phyloP scores from a whole-genome alignment of 2,888 invertebrate genomes.

The Melinaea menophilus region DNA sequence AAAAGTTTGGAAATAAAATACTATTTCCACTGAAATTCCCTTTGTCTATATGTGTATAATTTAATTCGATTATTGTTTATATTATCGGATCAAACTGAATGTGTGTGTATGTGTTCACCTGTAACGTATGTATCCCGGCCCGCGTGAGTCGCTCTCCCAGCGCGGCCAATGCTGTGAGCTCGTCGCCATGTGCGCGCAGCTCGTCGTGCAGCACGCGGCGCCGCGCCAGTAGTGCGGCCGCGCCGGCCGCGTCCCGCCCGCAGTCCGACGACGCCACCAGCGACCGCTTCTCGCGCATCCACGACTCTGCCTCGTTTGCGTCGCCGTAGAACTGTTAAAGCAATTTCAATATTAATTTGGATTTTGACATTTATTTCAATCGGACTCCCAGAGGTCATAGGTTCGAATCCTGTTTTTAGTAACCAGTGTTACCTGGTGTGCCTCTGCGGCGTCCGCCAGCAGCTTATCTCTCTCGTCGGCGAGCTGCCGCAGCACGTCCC shows the following conservation, averaged over 20 bases:
- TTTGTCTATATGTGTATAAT: no score
- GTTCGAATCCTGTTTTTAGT: background rate
- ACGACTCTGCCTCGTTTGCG: slow-evolving; percentile 98
- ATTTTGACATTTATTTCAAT: no score
- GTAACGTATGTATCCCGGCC: slow-evolving; percentile 80
- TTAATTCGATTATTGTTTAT: no score
- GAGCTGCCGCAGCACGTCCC: slow-evolving; percentile 92
- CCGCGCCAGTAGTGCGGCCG: slow-evolving; percentile 90
- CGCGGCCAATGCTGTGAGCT: slow-evolving; percentile 87
- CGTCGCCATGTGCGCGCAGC: slow-evolving; percentile 91
- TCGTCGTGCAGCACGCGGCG: slow-evolving; percentile 93
- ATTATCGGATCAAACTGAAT: no score
- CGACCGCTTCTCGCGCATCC: slow-evolving; percentile 97
- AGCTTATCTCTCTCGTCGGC: slow-evolving; percentile 74
- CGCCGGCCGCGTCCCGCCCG: slow-evolving; percentile 94
- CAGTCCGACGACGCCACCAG: slow-evolving; percentile 93
- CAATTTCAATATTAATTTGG: no score
- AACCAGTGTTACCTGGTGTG: slow-evolving; percentile 84
- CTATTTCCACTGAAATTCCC: no score
- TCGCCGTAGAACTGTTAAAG: slow-evolving; percentile 90
- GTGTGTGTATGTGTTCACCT: slow-evolving; percentile 31
- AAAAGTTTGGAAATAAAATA: no score
- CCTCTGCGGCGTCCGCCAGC: slow-evolving; percentile 87
- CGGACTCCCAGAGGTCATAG: background rate
- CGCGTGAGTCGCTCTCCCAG: slow-evolving; percentile 87